Base-by-base conservation (phyloP, 2,113 vertebrate genomes). In the Picathartes gymnocephalus region DNA sequence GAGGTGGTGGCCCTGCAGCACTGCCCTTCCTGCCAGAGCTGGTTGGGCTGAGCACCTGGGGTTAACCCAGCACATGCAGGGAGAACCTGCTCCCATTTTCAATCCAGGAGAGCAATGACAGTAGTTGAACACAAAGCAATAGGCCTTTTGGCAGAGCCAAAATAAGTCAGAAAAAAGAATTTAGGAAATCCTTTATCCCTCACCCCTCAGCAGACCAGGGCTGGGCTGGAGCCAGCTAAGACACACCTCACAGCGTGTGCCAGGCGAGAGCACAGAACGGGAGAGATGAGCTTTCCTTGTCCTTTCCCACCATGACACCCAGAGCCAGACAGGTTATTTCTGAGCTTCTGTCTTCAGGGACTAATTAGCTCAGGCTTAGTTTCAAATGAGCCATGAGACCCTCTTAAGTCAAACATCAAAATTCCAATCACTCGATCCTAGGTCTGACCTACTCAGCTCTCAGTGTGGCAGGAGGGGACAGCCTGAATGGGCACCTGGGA, bases 231-330 rank as follows among this genome's bases (percentile, higher is more conserved):
- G 60, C 23, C 31, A 23, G 45, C 31, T 22, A 48, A 58, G 17
- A 15, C 54, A 48, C 40, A 44, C 35, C 23, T 69, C 3, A 6
- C 0, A 0, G 13, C 0, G 0, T n/a, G 70, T 40, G 47, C 35
- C 18, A 21, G 39, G 18, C 1, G 3, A 87, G 60, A 79, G 57
- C 0, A 0, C 20, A 35, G 51, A 31, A 24, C 1, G 3, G 35
- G 57, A 79, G 23, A 94, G 57, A 45, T 44, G 53, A 74, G 30
- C 35, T 73, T 27, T 73, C 39, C 60, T 48, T 2, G 4, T 39
- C 44, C 83, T 80, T 57, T 81, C 35, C 5, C 2, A 3, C 54
- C 60, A 16, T 12, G n/a, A 45, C 40, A 69, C 37, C 18, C 28
- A 18, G 64, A 84, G 73, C 47, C 81, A 87, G 56, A 74, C 4